Evolutionary conservation across 2,113 vertebrate species (phyloP).

Genomic region (Scolopax mira): DNA sequence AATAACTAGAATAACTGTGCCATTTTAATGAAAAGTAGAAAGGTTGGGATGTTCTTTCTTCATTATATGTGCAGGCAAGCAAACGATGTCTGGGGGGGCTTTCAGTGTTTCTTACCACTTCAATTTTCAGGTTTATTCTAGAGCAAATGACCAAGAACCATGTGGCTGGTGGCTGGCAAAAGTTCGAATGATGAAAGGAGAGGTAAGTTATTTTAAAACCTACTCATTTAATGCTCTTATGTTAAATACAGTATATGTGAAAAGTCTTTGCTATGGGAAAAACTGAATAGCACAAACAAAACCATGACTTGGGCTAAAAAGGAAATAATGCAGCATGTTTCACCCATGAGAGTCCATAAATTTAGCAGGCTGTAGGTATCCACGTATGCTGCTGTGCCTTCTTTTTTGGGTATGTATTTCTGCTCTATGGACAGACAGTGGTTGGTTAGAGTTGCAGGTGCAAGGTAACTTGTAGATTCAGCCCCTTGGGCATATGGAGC

Average conservation of each 20-base stretch:
- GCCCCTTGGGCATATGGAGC: not conserved
- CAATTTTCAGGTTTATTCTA: slow-evolving; percentile 77
- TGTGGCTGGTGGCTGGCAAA: slow-evolving; percentile 87
- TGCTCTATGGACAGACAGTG: not conserved
- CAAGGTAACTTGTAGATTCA: not conserved
- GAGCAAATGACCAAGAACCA: slow-evolving; percentile 86
- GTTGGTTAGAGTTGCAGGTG: not conserved
- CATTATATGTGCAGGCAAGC: fast-evolving
- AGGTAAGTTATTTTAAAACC: slow-evolving; percentile 67
- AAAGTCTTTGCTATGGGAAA: not conserved
- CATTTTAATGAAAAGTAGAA: not conserved
- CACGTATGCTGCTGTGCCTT: not conserved
- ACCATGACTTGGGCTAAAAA: not conserved
- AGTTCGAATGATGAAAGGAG: slow-evolving; percentile 88
- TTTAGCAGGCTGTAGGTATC: not conserved
- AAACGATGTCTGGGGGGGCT: not conserved
- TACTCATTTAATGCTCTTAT: not conserved
- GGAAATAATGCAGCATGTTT: not conserved
- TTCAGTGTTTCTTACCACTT: not conserved
- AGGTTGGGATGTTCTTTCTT: not conserved
- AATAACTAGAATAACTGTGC: not conserved
- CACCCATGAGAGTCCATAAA: not conserved
- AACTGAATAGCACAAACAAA: not conserved
- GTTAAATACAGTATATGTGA: not conserved
- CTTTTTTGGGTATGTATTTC: not conserved